Evolutionary conservation across 2,888 invertebrate species (phyloP).

Genomic region (Gibbula magus): DNA sequence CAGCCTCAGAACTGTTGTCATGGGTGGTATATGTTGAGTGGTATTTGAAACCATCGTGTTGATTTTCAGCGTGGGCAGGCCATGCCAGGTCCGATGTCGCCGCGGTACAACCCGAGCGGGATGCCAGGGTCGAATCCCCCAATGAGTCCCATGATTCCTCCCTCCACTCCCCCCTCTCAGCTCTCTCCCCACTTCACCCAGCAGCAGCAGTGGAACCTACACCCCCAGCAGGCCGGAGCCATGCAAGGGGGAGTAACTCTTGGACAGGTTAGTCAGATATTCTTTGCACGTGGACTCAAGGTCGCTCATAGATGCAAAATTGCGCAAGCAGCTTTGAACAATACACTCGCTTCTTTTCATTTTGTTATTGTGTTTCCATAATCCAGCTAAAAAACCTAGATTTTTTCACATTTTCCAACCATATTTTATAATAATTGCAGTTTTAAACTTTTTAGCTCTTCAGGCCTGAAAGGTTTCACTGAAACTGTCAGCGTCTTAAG

Average conservation of each 20-base stretch:
- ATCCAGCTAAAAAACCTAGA: too few relatives aligned
- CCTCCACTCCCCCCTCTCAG: constrained; percentile 54
- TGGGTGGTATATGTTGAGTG: not conserved
- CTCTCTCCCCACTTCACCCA: constrained; percentile 64
- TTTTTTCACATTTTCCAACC: too few relatives aligned
- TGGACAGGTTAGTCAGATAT: constrained; percentile 22
- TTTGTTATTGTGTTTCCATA: too few relatives aligned
- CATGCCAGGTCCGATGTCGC: constrained; percentile 71
- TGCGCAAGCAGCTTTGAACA: too few relatives aligned
- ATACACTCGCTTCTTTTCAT: too few relatives aligned
- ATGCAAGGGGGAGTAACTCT: constrained; percentile 30
- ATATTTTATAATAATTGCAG: too few relatives aligned
- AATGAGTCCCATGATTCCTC: constrained; percentile 48
- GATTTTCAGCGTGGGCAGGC: constrained; percentile 63
- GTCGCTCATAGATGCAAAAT: too few relatives aligned
- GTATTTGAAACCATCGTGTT: not conserved
- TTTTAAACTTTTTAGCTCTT: too few relatives aligned
- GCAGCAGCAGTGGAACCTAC: constrained; percentile 41
- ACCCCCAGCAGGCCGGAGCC: constrained; percentile 29
- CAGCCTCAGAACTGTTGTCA: not conserved
- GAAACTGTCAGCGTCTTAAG: too few relatives aligned
- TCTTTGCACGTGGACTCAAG: too few relatives aligned
- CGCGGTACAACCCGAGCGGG: constrained; percentile 49
- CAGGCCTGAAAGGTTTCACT: too few relatives aligned
- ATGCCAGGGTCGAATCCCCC: constrained; percentile 39